Base-by-base conservation (phyloP, 1,140 invertebrate genomes). In the Zaprionus taronus region DNA sequence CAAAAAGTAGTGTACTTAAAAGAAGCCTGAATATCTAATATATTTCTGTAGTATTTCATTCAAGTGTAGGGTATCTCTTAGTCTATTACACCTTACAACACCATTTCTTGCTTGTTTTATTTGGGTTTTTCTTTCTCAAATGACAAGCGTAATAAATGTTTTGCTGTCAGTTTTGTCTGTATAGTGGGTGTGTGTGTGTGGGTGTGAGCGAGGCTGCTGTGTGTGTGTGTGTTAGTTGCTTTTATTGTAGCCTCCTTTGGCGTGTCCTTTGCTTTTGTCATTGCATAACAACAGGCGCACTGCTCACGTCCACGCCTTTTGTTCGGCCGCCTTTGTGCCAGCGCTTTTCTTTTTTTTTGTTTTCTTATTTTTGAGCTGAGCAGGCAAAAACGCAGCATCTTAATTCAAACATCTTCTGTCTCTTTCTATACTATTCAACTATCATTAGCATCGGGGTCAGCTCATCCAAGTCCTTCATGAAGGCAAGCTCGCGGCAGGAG, bases 391-490 rank as follows among this genome's bases (percentile, higher is more conserved):
- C 55, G 20, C n/a, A 24, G n/a, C 47, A 60, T 76, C 62, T 78
- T 31, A 82, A 74, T 60, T 22, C 56, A 58, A 44, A 20, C n/a
- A 15, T 36, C 2, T 5, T 26, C 28, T 17, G 44, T 65, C 53
- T 57, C 12, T 14, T 15, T 58, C 31, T 38, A 0, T 38, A 0
- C 6, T 4, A 34, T 2, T 57, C 55, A 15, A 56, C 34, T 65
- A 26, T 38, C 53, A 77, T 70, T 64, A 92, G 91, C 79, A 87
- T 93, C 47, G 93, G 94, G 81, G 94, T 96, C 93, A 94, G 95
- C 34, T 96, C 96, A n/a, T 97, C 97, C 1, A 97, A 97, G 91
- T 97, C 97, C 2, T 98, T 98, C 84, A 98, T 98, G 81, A 97
- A 97, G 93, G 97, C 96, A 49, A 98, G 97, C 92, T 98, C 97